These are phyloP conservation scores for Eriocheir sinensis DNA, from an alignment of 1,140 invertebrate species.

Conservation along the genomic window DNA sequence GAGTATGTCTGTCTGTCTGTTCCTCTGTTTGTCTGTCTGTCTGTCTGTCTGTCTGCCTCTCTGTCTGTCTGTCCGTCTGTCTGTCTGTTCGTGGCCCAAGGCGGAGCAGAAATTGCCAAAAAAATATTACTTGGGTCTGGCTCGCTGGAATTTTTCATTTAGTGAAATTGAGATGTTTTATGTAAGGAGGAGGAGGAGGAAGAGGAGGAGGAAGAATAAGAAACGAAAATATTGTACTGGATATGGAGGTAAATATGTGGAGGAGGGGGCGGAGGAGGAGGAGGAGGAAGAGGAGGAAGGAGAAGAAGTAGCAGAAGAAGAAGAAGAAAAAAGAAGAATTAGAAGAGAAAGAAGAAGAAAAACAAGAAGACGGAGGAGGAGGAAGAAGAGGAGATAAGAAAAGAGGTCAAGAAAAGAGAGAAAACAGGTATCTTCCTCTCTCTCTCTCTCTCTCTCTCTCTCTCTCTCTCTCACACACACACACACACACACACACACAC, in stretches of 20 bases:
- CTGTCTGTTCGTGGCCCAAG: background rate
- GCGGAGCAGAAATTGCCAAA: background rate
- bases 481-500: background rate
- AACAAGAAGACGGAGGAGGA: background rate
- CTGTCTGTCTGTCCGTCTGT: background rate
- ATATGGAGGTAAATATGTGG: too few species aligned
- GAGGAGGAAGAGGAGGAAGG: background rate
- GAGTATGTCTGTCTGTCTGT: background rate
- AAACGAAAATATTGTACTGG: too few species aligned
- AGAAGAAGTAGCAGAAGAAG: background rate
- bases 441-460: too few species aligned
- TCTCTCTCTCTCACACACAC: too few species aligned
- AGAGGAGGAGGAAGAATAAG: background rate
- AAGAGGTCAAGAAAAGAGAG: too few species aligned
- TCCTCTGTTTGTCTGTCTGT: background rate
- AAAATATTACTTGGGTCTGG: slow-evolving; percentile 7
- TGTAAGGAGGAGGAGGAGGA: background rate
- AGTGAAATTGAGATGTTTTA: slow-evolving; percentile 26
- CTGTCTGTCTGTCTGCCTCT: background rate
- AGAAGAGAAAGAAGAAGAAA: too few species aligned
- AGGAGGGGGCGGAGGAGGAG: background rate
- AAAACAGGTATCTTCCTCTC: background rate
- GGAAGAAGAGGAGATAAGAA: too few species aligned
- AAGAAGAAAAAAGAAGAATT: background rate
- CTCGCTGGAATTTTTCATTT: background rate